Evolutionary conservation across 2,113 vertebrate genomes (phyloP).

Genomic region (Tychaedon coryphoeus): DNA sequence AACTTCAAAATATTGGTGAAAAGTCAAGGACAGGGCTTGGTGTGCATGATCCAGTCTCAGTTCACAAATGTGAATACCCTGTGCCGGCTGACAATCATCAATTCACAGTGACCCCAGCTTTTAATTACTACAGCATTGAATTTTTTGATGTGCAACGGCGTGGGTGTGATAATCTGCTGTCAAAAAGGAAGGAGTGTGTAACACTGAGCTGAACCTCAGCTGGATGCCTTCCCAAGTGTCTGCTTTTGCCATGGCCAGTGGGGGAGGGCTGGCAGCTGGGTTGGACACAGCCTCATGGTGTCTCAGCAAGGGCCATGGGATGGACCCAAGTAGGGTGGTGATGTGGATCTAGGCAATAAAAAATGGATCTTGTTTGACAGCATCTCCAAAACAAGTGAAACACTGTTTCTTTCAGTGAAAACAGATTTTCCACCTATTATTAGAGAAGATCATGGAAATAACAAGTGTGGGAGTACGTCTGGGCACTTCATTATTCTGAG

Average conservation of each 20-base stretch:
- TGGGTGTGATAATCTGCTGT: neutral
- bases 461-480: neutral
- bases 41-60: neutral
- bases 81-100: neutral
- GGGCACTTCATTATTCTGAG: neutral
- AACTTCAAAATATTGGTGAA: neutral
- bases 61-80: neutral
- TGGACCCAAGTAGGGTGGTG: neutral
- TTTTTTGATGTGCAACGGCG: neutral
- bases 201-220: neutral
- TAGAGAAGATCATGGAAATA: neutral
- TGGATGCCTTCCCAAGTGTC: accelerated
- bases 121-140: neutral
- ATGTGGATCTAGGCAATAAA: neutral
- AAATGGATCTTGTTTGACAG: neutral
- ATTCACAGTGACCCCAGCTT: neutral
- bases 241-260: neutral
- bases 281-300: neutral
- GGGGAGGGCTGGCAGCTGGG: neutral
- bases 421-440: neutral
- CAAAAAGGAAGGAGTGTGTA: neutral
- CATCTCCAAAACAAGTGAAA: neutral
- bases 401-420: neutral
- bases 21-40: neutral
- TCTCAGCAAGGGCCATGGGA: neutral